Conservation (phyloP, 2,888 invertebrate genomes). For the Protonemura montana region DNA sequence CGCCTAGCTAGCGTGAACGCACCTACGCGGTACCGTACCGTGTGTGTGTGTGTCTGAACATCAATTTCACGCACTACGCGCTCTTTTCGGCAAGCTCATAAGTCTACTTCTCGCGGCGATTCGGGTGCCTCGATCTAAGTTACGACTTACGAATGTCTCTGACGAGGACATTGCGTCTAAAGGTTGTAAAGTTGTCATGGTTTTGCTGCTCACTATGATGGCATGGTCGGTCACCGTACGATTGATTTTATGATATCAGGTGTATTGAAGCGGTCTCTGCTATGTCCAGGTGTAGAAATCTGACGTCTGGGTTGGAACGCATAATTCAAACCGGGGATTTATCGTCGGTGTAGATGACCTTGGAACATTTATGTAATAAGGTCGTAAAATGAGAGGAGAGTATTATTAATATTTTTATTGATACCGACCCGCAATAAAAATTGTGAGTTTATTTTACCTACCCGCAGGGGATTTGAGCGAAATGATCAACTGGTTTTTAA, state of each 20-base stretch:
- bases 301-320: neutral
- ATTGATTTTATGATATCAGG: neutral
- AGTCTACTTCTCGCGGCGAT: neutral
- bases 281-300: neutral
- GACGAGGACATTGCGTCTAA: constrained; percentile 7
- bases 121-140: neutral
- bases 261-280: neutral
- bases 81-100: neutral
- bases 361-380: constrained; percentile 30
- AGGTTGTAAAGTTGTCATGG: neutral
- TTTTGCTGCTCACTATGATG: neutral
- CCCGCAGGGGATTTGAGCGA: neutral
- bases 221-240: neutral
- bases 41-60: neutral
- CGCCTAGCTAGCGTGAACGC: neutral
- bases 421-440: neutral
- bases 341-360: constrained; percentile 24
- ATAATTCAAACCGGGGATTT: constrained; percentile 23
- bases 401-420: neutral
- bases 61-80: neutral
- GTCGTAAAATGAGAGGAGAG: neutral
- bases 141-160: neutral
- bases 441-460: neutral
- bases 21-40: neutral
- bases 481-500: neutral